Evolutionary conservation across 2,113 vertebrate species (phyloP), one percentile per base, ranked within the genome.

Genomic region (Phoxinus phoxinus): DNA sequence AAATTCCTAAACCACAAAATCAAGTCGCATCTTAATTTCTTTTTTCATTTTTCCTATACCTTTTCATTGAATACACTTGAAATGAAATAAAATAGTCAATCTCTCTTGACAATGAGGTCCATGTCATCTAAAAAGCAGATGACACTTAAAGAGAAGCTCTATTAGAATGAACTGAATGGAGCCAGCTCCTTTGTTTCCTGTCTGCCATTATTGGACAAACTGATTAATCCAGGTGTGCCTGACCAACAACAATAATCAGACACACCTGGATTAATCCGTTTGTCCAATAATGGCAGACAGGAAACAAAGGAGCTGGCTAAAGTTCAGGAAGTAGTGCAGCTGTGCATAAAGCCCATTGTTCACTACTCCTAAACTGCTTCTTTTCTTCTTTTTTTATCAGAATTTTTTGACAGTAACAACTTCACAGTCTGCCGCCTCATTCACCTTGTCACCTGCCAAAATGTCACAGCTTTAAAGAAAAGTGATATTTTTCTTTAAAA

Each of bases 341-440:
- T n/a, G n/a, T n/a, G n/a, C n/a, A n/a, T n/a, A n/a, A n/a, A n/a
- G n/a, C n/a, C n/a, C n/a, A n/a, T 44, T 7, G 9, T 46, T 73
- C 37, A 25, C 23, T 74, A 13, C 11, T 74, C 13, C 35, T 71
- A 71, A 73, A 73, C 5, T 15, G 10, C 10, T 72, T n/a, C 10
- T 72, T 41, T 23, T 3, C 3, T 25, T n/a, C n/a, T 12, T 13
- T n/a, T n/a, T 46, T 41, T 4, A 78, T 58, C 21, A 23, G 25
- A 27, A 5, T 73, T 17, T 2, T 3, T 73, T n/a, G 12, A 44
- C 32, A 59, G 12, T n/a, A 25, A 51, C 11, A 76, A 17, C 51
- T 56, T 79, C 12, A 79, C 76, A 44, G 56, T 61, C 23, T 79
- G 56, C 13, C 56, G 44, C 53, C 56, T 61, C 21, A 61, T 59